Conservation (phyloP, 2,113 vertebrate species). For the Climacteris rufus region DNA sequence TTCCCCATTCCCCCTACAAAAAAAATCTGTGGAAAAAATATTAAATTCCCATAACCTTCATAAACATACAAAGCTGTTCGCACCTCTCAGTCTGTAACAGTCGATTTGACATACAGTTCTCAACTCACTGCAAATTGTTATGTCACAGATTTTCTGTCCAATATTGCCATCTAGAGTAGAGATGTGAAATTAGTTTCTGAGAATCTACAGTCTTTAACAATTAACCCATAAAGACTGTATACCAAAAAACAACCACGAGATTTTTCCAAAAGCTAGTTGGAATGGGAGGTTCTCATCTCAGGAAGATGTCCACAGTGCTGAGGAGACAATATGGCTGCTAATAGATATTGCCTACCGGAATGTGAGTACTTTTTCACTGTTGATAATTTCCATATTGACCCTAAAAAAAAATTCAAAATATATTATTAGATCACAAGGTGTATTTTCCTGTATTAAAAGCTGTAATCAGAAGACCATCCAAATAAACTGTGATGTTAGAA, state of each 20-base stretch:
- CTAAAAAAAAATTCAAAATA: conserved; percentile 73
- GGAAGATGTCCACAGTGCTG: conserved; percentile 75
- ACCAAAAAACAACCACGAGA: conserved; percentile 58
- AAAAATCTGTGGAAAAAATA: conserved; percentile 80
- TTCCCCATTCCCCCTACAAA: conserved; percentile 78
- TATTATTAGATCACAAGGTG: conserved; percentile 1
- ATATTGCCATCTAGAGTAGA: conserved; percentile 84
- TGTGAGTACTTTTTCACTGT: conserved; percentile 83
- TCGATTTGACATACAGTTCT: conserved; percentile 70
- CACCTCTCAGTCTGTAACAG: conserved; percentile 76
- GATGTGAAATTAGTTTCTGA: conserved; percentile 68
- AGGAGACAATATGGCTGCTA: conserved; percentile 74
- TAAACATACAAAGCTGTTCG: conserved; percentile 73
- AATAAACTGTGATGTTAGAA: not conserved
- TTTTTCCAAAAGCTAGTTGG: conserved; percentile 74
- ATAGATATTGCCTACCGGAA: conserved; percentile 66
- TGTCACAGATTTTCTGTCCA: conserved; percentile 76
- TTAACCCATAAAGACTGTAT: conserved; percentile 69
- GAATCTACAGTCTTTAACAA: conserved; percentile 67
- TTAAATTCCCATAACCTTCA: conserved; percentile 78
- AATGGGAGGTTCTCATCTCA: conserved; percentile 70
- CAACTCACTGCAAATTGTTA: conserved; percentile 64
- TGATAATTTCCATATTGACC: conserved; percentile 98
- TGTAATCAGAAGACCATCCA: not conserved
- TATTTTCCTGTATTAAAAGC: not conserved